Evolutionary conservation across 2,888 invertebrate genomes (phyloP), one percentile per base, ranked within the genome.

Genomic region (Pristionchus maxplancki): DNA sequence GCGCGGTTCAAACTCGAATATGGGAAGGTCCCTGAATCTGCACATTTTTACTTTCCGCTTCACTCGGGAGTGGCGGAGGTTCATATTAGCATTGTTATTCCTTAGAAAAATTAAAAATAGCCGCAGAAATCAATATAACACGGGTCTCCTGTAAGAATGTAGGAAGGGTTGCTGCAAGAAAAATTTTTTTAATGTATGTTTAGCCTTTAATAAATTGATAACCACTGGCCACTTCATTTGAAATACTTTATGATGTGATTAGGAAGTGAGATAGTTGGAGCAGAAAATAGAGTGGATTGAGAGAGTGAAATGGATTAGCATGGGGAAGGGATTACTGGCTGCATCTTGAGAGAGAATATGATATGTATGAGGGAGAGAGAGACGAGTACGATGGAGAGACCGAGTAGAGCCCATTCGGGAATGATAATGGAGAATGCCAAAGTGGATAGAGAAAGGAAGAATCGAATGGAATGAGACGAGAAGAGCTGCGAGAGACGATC

Each of bases 381-480:
- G 17, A 44, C 11, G 64, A 85, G 64, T 31, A 37, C 44, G 44
- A 64, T 50, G 17, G 85, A 85, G 40, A 85, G 17, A 11, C 50
- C 28, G 44, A 85, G n/a, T n/a, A 67, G 67, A 24, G 24, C 0
- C 40, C 64, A 64, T 24, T 20, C 15, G 0, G 84, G 34, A n/a
- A 58, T 20, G 24, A 58, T 34, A 24, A n/a, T 28, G 2, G 40
- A 85, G 85, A 64, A 44, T 13, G n/a, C 31, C 4, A 85, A 40
- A 28, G 31, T 34, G 44, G 8, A 85, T 28, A 64, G 34, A 40
- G 53, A 53, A 11, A 53, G 31, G 34, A 58, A 82, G 50, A 82
- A 82, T 40, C 82, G 82, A 53, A 82, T 24, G 53, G 82, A 53
- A 20, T 82, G 82, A 34, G 82, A 82, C 9, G 50, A 50, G 82